Conservation (phyloP, 2,888 invertebrate genomes). For the Pollenia angustigena region DNA sequence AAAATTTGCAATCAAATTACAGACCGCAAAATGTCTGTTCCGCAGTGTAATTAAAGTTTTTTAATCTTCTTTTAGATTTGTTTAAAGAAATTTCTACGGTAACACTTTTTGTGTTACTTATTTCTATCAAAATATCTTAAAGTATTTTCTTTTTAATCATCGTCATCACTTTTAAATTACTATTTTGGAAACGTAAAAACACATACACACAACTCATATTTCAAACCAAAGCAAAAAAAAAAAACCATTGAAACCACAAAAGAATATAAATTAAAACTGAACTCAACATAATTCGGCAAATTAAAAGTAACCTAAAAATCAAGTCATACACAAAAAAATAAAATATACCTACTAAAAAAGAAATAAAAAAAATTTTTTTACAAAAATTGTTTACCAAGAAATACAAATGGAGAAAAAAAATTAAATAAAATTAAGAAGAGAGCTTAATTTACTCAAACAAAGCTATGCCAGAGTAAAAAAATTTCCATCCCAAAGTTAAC, state of each 20-base stretch:
- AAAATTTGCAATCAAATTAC: no score
- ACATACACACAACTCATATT: no score
- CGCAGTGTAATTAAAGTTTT: no score
- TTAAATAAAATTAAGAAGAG: conserved; percentile 5
- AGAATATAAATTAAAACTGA: conserved; percentile 66
- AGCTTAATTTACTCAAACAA: neutral
- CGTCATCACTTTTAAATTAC: neutral
- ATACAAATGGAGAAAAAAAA: conserved; percentile 24
- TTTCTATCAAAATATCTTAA: no score
- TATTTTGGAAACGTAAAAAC: neutral
- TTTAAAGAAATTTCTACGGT: no score
- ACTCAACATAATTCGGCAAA: conserved; percentile 61
- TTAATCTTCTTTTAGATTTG: no score
- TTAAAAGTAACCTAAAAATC: conserved; percentile 56
- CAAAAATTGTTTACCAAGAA: neutral
- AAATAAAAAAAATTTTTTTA: conserved; percentile 1
- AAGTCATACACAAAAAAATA: neutral
- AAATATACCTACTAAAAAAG: conserved; percentile 7
- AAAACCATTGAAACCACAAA: conserved; percentile 30
- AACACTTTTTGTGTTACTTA: no score
- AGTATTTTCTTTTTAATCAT: neutral
- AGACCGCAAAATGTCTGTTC: no score
- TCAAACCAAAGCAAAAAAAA: neutral
- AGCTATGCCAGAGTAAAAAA: no score
- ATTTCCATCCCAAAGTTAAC: no score